Base-by-base conservation (phyloP, 2,888 invertebrate genomes). In the Orthonychiurus folsomi region DNA sequence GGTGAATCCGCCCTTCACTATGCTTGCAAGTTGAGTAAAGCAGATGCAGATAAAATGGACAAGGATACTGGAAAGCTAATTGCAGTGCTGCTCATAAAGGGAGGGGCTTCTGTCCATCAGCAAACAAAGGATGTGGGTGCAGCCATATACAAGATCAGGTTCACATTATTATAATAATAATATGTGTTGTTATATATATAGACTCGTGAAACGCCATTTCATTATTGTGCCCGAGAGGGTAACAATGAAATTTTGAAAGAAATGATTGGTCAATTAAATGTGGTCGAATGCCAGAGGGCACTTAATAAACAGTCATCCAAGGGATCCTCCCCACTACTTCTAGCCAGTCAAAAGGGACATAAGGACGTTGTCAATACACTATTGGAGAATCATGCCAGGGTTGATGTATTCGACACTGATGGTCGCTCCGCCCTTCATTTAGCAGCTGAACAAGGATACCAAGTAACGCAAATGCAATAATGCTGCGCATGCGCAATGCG, bases 321-420 rank as follows among this genome's bases (percentile, higher is more conserved):
- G 67, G 89, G 97, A 18, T 96, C 96, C 94, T 96, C 97, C 0
- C 96, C 97, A n/a, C 80, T 99, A 71, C 80, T 96, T 60, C 94
- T 96, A 73, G 97, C 97, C 26, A 90, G 95, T 74, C 88, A 96
- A 75, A 84, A 89, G 76, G 97, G 96, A 3, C 96, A 97, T 77
- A 87, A 91, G 81, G 91, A 92, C 75, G 85, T 96, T 73, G 93
- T 95, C 50, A 89, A 83, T n/a, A 56, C 48, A 2, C 18, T 96
- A 63, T 81, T 96, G 64, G 83, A 87, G 48, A 93, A 96, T 78
- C 94, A 96, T 77, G 97, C 96, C 3, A 85, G 97, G 75, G 97
- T 97, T 24, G 97, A 99, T 77, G 96, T 99, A 0, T 99, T 99
- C 77, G 97, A 99, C 76, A 86, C 86, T 69, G 96, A 96, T 78